Conservation (phyloP, 2,113 vertebrate genomes). For the Malurus elegans region DNA sequence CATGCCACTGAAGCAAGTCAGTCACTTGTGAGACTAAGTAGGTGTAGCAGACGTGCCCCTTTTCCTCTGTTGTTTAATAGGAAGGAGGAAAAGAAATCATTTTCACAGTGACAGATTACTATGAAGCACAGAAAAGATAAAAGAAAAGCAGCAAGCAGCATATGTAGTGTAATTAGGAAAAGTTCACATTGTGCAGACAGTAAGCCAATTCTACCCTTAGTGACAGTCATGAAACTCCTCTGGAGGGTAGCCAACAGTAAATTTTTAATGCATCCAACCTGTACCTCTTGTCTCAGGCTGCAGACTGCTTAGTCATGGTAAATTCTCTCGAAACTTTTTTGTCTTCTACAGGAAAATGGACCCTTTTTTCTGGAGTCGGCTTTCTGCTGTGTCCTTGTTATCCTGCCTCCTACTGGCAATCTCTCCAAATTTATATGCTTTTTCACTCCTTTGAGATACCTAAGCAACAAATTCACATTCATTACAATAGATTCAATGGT, state of each 20-base stretch:
- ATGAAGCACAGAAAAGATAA: background rate
- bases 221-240: background rate
- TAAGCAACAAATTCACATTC: background rate
- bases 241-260: background rate
- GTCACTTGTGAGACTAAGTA: slow-evolving; percentile 1
- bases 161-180: background rate
- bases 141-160: background rate
- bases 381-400: background rate
- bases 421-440: background rate
- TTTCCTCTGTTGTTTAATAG: background rate
- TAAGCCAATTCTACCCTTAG: background rate
- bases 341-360: background rate
- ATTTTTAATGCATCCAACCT: background rate
- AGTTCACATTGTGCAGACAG: background rate
- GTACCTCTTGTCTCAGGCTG: background rate
- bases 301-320: background rate
- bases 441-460: background rate
- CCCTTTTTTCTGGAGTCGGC: background rate
- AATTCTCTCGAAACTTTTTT: background rate
- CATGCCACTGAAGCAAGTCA: background rate
- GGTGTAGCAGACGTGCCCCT: background rate
- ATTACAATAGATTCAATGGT: background rate
- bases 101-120: background rate
- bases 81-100: background rate
- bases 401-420: background rate